These are phyloP conservation scores for Drosophila bipectinata DNA, from an alignment of 1,140 invertebrate species.

Conservation along the genomic window DNA sequence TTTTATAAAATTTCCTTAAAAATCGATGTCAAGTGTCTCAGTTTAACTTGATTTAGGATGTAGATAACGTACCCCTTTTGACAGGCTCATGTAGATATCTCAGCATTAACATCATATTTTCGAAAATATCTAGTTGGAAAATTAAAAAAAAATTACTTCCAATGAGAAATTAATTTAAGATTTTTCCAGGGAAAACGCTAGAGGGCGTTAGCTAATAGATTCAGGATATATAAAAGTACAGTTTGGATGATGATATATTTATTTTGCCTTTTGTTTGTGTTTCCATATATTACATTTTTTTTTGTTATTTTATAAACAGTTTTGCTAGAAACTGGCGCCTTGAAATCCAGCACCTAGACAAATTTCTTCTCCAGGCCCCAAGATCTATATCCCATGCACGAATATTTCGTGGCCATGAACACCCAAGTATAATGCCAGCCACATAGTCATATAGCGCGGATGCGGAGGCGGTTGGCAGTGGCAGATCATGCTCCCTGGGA, in stretches of 20 bases:
- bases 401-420: conserved; percentile 31
- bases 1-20: background rate
- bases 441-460: conserved; percentile 16
- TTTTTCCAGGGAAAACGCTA: background rate
- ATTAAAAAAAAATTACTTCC: background rate
- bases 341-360: background rate
- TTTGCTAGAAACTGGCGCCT: background rate
- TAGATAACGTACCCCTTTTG: background rate
- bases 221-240: background rate
- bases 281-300: too few relatives aligned
- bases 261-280: too few relatives aligned
- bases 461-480: conserved; percentile 36
- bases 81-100: conserved; percentile 6
- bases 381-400: background rate
- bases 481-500: conserved; percentile 27
- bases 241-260: background rate
- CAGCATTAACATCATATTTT: background rate
- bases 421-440: conserved; percentile 13
- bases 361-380: background rate
- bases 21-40: background rate
- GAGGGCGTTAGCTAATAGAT: background rate
- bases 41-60: background rate
- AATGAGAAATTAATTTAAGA: background rate
- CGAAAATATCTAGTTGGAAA: background rate
- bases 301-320: too few relatives aligned